A percentile compares a stretch with the other conserved stretches of the same genome.
Conservation (phyloP, 2,888 invertebrate species). For the Iselma pallidipennis region DNA sequence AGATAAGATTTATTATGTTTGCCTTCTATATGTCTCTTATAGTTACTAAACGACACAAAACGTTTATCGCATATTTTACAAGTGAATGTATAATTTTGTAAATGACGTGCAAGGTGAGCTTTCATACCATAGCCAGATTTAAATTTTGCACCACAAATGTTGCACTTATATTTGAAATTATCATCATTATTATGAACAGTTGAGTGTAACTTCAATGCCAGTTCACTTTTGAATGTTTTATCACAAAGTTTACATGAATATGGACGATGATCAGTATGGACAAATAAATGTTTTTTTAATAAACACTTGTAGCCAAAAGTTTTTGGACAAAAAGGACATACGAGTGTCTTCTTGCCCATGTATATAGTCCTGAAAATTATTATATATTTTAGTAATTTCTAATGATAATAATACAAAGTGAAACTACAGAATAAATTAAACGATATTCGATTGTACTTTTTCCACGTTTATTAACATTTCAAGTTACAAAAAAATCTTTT, state of each 20-base stretch:
- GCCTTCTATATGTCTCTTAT: background rate
- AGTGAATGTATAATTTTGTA: background rate
- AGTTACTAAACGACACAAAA: background rate
- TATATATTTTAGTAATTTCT: too few relatives aligned
- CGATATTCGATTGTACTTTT: too few relatives aligned
- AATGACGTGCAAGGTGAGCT: constrained; percentile 41
- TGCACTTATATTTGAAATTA: too few relatives aligned
- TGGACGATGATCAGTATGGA: background rate
- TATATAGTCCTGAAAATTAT: too few relatives aligned
- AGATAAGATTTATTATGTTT: too few relatives aligned
- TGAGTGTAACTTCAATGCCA: constrained; percentile 39
- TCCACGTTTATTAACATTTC: too few relatives aligned
- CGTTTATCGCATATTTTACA: background rate
- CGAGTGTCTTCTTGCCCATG: too few relatives aligned
- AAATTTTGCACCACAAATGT: constrained; percentile 50
- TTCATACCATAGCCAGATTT: constrained; percentile 56
- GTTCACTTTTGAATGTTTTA: background rate
- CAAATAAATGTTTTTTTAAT: background rate
- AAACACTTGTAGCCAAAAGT: background rate
- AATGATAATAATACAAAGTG: too few relatives aligned
- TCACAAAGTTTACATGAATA: background rate
- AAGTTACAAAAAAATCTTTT: too few relatives aligned
- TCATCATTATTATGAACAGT: constrained; percentile 45
- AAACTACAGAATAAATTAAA: too few relatives aligned
- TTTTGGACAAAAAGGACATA: background rate